These are phyloP conservation scores for Prolemur simus DNA, from an alignment of 2,113 vertebrate species.

Conservation along the genomic window DNA sequence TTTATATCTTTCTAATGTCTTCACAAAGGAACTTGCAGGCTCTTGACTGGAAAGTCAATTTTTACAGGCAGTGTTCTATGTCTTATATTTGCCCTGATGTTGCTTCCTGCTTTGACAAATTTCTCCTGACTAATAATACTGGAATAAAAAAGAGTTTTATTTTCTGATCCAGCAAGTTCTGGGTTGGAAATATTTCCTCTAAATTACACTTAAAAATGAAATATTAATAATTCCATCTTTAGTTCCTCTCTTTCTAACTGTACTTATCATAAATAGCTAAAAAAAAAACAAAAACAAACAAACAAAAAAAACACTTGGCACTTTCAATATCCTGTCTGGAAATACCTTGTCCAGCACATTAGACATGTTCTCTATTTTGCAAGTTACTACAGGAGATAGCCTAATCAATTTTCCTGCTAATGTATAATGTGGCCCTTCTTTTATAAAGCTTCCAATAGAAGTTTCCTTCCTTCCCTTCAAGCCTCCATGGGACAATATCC, in stretches of 20 bases:
- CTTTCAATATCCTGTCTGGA: too few relatives aligned
- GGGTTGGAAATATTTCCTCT: neutral
- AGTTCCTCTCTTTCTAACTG: neutral
- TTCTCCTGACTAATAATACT: neutral
- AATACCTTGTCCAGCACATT: too few relatives aligned
- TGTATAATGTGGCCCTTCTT: too few relatives aligned
- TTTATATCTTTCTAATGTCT: neutral
- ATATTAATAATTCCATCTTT: neutral
- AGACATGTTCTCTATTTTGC: too few relatives aligned
- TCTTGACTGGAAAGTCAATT: neutral
- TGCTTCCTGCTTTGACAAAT: neutral
- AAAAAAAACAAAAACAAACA: neutral
- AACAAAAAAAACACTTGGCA: too few relatives aligned
- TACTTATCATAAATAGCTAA: neutral
- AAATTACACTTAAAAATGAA: constrained; percentile 30
- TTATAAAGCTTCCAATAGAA: too few relatives aligned
- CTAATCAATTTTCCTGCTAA: too few relatives aligned
- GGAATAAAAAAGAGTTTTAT: constrained; percentile 17
- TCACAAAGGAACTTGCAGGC: neutral
- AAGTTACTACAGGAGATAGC: too few relatives aligned
- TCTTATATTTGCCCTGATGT: neutral
- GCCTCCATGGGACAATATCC: neutral
- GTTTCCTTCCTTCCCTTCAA: neutral
- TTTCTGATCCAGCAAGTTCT: constrained; percentile 10
- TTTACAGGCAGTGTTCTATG: neutral